Conservation (phyloP, 2,113 vertebrate species). For the Mormyrus iriodes region DNA sequence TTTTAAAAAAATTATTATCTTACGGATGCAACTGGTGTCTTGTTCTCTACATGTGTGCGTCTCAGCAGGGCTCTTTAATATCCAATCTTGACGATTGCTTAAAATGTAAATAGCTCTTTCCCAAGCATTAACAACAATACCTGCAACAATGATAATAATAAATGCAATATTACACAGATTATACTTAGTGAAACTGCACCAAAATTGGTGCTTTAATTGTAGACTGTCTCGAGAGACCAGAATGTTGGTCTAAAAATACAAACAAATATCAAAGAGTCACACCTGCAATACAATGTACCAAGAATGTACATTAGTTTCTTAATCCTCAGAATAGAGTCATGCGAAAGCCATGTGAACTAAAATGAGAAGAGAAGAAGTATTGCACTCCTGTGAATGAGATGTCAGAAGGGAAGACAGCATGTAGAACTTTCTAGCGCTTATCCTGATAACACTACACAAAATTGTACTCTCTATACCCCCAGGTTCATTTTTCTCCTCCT, state of each 20-base stretch:
- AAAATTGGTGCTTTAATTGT: constrained; percentile 45
- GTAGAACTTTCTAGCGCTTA: not conserved
- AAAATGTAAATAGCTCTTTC: constrained; percentile 35
- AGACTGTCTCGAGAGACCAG: constrained; percentile 49
- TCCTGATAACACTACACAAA: not conserved
- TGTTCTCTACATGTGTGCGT: constrained; percentile 23
- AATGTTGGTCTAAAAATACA: constrained; percentile 32
- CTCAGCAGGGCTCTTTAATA: constrained; percentile 20
- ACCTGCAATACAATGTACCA: constrained; percentile 26
- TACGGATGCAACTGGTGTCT: not conserved
- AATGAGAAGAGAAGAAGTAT: not conserved
- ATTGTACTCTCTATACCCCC: not conserved
- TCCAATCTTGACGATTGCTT: constrained; percentile 31
- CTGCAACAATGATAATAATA: constrained; percentile 28
- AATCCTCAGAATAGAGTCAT: not conserved
- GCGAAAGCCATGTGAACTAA: not conserved
- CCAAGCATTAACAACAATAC: constrained; percentile 31
- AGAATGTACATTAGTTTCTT: constrained; percentile 21
- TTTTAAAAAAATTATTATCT: not conserved
- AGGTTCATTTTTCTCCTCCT: not conserved
- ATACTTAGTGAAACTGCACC: constrained; percentile 30
- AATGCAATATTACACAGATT: constrained; percentile 33
- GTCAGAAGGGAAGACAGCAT: not conserved
- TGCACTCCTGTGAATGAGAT: not conserved
- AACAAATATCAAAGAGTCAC: constrained; percentile 22